Evolutionary conservation across 2,113 vertebrate genomes (phyloP), one percentile per base, ranked within the genome.

Genomic region (Manacus vitellinus): DNA sequence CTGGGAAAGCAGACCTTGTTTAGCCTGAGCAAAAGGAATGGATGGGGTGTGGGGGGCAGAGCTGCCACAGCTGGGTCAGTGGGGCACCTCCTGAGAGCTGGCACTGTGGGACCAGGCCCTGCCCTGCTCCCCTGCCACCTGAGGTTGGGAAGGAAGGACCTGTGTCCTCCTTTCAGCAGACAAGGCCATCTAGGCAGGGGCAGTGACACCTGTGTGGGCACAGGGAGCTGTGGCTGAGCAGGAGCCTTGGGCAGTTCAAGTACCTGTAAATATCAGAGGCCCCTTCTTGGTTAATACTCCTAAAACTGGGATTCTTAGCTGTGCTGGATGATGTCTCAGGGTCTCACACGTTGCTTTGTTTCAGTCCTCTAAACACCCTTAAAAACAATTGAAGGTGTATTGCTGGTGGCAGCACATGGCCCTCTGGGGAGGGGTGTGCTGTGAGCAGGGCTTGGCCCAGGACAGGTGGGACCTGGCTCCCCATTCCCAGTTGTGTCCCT

Each of bases 31-130:
- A 8, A 24, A 73, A 37, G 49, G 49, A 41, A 5, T 6, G 17
- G 66, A 17, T 70, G 44, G 28, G 14, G 25, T 44, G 61, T 18
- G n/a, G 54, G 61, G 51, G 67, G 31, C 28, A 39, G 67, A 35
- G 20, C 22, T 78, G 46, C 54, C 14, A 1, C 15, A 20, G 14
- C 18, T 51, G 66, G 46, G 8, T 15, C 51, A 77, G 10, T 1
- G 13, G 35, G 37, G 12, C 19, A 3, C 14, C 37, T 70, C 72
- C 66, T 67, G 47, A 37, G 46, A 39, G 66, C 25, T n/a, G 61
- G 10, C 8, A 49, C 19, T 0, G 2, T 0, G 4, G 37, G 47
- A 20, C 8, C 52, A n/a, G 35, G 13, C 43, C 35, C 49, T 41
- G 37, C 51, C 44, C 39, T 63, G 39, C 37, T 41, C 27, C 27